Evolutionary conservation across 2,888 invertebrate genomes (phyloP), one percentile per base, ranked within the genome.

Genomic region (Monochamus alternatus): DNA sequence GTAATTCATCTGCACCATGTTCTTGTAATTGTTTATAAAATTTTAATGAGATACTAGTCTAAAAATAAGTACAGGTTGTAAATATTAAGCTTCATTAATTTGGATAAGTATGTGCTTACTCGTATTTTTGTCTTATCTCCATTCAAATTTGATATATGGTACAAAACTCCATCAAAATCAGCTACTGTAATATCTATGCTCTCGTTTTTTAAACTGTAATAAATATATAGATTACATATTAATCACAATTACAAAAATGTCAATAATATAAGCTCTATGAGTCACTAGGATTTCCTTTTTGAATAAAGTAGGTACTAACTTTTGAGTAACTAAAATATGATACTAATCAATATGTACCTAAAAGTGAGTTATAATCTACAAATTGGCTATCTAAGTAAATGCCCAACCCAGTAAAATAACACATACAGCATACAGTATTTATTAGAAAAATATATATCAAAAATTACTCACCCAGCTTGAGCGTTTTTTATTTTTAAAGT

Each of bases 131-230:
- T 95, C 92, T 98, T 98, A 90, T 99, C 98, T 86, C 95, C 95
- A 90, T 97, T 96, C 86, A 97, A 92, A 92, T 98, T 99, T 80
- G 98, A 98, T 91, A 99, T 95, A 91, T 98, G 98, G 92, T 98
- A 99, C 83, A 99, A 91, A 80, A 98, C 99, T 85, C 99, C 99
- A 92, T 99, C 99, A 91, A 99, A 99, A 92, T 99, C 99, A 84
- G 97, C 97, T 88, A 97, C 94, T 83, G 92, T 94, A 86, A 98
- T 95, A 91, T 98, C 98, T 88, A 97, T 97, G 84, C 96, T 95
- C 89, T 99, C 98, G 81, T 96, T 95, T 92, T 98, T 98, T 89
- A 95, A 94, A 83, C 97, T 97, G 90, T 81, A 94, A 94, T 83
- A 71, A 76, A 78, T 47, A 68, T 44, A 69, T 58, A 67, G 38